Evolutionary conservation across 2,113 vertebrate genomes (phyloP), one percentile per base, ranked within the genome.

Genomic region (Nesoenas mayeri): DNA sequence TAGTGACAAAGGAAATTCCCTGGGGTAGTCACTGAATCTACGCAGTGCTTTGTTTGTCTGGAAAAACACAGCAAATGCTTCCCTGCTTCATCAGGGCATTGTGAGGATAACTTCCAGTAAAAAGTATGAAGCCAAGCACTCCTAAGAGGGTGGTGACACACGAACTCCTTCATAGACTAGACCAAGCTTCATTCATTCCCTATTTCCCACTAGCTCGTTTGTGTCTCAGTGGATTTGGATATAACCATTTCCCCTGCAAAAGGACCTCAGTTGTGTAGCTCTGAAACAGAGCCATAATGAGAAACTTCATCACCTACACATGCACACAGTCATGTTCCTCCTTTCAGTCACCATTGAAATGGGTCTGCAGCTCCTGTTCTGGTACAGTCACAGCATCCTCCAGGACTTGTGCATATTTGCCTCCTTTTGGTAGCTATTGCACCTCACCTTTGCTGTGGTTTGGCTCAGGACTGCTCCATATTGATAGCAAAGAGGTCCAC

Each of bases 1-100:
- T 95, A 97, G 79, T 1, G 69, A 96, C 95, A 95, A 95, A 97
- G 88, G 90, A 96, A 96, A 95, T 95, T 95, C 90, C 93, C 88
- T 61, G 24, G 65, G 38, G 82, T 93, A 91, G 94, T 83, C 93
- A 91, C 50, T 64, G 85, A 90, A 96, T 86, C 69, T 86, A 75
- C 72, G 78, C 88, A 71, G 57, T 32, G 75, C 77, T 94, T 96
- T 88, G 78, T 91, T 96, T 95, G 92, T 80, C 85, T 93, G 64
- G 60, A 88, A 94, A 96, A 96, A 86, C 85, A 96, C 31, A 83
- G 72, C 79, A 88, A 90, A 86, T 80, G 34, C 72, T 88, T 95
- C 79, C 64, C 88, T 85, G n/a, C 74, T 88, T 94, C 92, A 78
- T 79, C 34, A 62, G 61, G 75, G 47, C 58, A 87, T 48, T 83